Percentiles rank a stretch among this genome's conserved stretches.
These are phyloP conservation scores for Mylabris phalerata DNA, from an alignment of 1,140 invertebrate species.

Conservation along the genomic window DNA sequence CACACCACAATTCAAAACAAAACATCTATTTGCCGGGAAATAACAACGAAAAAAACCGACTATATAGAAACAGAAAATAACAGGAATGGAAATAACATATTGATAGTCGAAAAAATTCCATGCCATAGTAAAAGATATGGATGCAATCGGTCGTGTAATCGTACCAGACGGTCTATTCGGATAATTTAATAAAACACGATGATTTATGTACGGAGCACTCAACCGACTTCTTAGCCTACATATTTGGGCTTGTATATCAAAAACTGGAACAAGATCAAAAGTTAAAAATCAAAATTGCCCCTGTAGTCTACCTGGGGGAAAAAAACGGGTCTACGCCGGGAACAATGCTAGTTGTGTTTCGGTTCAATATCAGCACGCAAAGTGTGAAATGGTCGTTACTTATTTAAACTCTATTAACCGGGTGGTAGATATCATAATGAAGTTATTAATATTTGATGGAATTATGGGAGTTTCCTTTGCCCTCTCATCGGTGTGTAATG, in stretches of 20 bases:
- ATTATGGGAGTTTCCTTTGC: conserved; percentile 10
- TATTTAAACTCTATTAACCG: conserved; percentile 28
- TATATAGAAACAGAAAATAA: neutral
- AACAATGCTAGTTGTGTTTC: too few species aligned
- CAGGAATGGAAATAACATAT: neutral
- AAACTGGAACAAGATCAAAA: too few species aligned
- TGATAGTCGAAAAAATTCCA: neutral
- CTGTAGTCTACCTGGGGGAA: too few species aligned
- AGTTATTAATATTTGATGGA: conserved; percentile 25
- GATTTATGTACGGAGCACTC: conserved; percentile 19
- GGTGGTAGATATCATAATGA: conserved; percentile 24
- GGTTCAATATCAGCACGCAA: neutral
- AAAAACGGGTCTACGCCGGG: too few species aligned
- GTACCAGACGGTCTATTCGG: conserved; percentile 12
- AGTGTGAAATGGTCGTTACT: conserved; percentile 23
- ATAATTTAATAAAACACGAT: conserved; percentile 20
- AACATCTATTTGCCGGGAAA: neutral
- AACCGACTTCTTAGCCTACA: neutral
- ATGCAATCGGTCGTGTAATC: conserved; percentile 16
- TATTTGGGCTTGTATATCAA: too few species aligned
- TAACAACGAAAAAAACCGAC: too few species aligned
- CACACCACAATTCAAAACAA: neutral
- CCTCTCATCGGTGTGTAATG: too few species aligned
- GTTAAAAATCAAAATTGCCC: too few species aligned
- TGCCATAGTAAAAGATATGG: neutral